Evolutionary conservation across 1,140 invertebrate genomes (phyloP).

Genomic region (Anastrepha obliqua): DNA sequence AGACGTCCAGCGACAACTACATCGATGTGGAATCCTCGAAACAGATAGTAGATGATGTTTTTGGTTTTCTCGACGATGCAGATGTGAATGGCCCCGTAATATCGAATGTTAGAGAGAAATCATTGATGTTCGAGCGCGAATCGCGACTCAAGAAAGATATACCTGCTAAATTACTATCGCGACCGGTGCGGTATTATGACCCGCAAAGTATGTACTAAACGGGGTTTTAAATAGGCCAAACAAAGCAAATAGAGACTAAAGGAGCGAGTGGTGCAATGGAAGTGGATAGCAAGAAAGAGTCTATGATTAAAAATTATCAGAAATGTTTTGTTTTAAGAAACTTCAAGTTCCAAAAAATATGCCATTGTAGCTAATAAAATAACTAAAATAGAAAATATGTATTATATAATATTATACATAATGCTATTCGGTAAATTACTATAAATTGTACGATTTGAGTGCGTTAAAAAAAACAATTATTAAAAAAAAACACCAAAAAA

Average conservation of each 20-base stretch:
- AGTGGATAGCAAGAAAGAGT: background rate
- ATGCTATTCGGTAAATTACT: no score
- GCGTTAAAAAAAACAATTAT: no score
- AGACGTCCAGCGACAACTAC: constrained; percentile 44
- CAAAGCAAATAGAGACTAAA: background rate
- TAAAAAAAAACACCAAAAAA: no score
- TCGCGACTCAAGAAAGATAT: constrained; percentile 67
- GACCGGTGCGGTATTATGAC: constrained; percentile 73
- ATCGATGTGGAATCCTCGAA: constrained; percentile 76
- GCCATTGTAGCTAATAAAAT: background rate
- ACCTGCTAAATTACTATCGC: constrained; percentile 71
- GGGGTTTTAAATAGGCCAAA: constrained; percentile 56
- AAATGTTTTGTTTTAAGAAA: background rate
- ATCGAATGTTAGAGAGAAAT: constrained; percentile 73
- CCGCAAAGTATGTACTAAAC: constrained; percentile 68
- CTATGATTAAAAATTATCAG: background rate
- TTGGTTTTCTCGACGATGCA: constrained; percentile 78
- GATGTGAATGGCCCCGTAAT: constrained; percentile 66
- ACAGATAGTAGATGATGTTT: constrained; percentile 74
- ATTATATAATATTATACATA: background rate
- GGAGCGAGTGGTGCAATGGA: background rate
- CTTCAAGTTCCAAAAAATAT: background rate
- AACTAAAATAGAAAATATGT: background rate
- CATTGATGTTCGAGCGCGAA: constrained; percentile 70
- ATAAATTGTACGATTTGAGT: no score